Percentiles rank a stretch among this genome's conserved stretches.
phyloP scores from a whole-genome alignment of 2,888 invertebrate genomes.

The Polyommatus iphigenia region DNA sequence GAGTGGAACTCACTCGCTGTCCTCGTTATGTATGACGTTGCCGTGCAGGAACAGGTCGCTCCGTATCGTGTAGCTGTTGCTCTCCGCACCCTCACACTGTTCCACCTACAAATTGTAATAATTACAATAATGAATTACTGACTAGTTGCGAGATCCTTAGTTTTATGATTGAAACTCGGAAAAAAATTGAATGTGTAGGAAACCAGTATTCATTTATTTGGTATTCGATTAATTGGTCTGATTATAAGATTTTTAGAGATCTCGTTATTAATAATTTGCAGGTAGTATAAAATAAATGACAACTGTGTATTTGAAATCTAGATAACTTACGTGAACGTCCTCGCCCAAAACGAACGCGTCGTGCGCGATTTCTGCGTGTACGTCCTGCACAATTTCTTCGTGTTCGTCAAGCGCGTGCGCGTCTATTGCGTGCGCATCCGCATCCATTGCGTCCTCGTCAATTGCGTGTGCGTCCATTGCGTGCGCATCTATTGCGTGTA shows the following conservation, averaged over 20 bases:
- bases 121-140: no score
- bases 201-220: no score
- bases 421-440: slow-evolving; percentile 38
- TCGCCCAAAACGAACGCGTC: slow-evolving; percentile 52
- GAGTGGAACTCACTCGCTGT: slow-evolving; percentile 64
- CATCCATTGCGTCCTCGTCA: not conserved
- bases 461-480: not conserved
- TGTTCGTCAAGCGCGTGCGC: slow-evolving; percentile 13
- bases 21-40: slow-evolving; percentile 66
- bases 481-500: not conserved
- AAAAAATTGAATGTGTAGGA: no score
- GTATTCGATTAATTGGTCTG: no score
- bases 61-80: slow-evolving; percentile 64
- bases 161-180: no score
- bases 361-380: not conserved
- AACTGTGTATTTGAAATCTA: no score
- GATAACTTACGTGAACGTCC: slow-evolving; percentile 49
- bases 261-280: no score
- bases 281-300: no score
- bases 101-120: slow-evolving; percentile 52
- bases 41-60: slow-evolving; percentile 73
- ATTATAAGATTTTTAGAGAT: no score
- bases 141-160: no score
- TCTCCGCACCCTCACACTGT: slow-evolving; percentile 60
- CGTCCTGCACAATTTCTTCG: not conserved